A percentile compares a stretch with the other conserved stretches of the same genome.
Conservation (phyloP, 2,797 vertebrate species). For the Muraenolepis orangiensis region DNA sequence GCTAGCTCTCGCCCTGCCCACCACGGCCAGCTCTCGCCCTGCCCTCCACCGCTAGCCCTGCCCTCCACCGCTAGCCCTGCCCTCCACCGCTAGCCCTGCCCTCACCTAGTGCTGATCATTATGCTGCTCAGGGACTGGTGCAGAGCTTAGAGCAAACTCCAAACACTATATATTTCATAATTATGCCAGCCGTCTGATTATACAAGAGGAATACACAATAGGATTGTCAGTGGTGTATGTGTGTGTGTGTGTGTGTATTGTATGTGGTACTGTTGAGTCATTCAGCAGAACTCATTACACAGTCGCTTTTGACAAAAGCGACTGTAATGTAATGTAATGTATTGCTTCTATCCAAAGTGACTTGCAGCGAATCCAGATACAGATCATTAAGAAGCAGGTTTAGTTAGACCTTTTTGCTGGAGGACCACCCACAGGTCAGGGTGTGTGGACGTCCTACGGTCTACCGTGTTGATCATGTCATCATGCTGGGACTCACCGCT, state of each 20-base stretch:
- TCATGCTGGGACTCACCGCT: slow-evolving; percentile 66
- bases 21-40: background rate
- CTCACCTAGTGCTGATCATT: background rate
- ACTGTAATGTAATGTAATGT: too few species aligned
- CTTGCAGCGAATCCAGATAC: background rate
- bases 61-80: too few species aligned
- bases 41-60: background rate
- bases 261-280: too few species aligned
- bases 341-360: background rate
- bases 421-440: background rate
- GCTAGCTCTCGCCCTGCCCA: too few species aligned
- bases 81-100: background rate
- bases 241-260: background rate
- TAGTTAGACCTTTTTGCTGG: background rate
- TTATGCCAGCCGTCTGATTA: background rate
- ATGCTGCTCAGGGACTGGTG: background rate
- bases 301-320: too few species aligned
- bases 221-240: background rate
- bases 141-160: background rate
- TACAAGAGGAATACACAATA: background rate
- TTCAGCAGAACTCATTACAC: too few species aligned
- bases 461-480: background rate
- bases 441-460: background rate
- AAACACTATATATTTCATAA: background rate
- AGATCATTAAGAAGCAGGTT: background rate